Conservation (phyloP, 1,140 invertebrate species). For the Leptonema lineaticorne region DNA sequence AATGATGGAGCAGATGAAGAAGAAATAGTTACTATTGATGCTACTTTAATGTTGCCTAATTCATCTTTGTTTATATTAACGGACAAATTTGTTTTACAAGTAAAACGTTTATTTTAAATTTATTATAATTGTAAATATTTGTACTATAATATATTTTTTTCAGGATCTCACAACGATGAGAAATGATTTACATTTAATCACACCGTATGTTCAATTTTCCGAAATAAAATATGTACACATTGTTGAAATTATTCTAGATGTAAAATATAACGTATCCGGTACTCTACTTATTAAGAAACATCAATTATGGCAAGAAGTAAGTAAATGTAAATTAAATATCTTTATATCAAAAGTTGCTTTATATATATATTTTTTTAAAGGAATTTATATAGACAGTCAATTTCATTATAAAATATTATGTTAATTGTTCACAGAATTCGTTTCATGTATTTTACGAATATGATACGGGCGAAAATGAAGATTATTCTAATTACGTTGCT, state of each 20-base stretch:
- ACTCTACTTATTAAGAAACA: conserved; percentile 57
- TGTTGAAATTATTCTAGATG: conserved; percentile 59
- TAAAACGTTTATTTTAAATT: conserved; percentile 35
- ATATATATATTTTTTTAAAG: no score
- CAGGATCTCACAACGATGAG: conserved; percentile 65
- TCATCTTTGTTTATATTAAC: conserved; percentile 49
- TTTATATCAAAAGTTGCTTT: not conserved
- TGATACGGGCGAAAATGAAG: conserved; percentile 50
- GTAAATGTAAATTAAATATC: conserved; percentile 49
- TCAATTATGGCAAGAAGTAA: conserved; percentile 59
- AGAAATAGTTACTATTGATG: conserved; percentile 51
- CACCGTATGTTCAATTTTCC: conserved; percentile 61
- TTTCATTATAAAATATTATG: conserved; percentile 7
- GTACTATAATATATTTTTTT: conserved; percentile 22
- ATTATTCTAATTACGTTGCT: conserved; percentile 48
- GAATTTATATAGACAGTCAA: not conserved
- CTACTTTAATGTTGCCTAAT: conserved; percentile 49
- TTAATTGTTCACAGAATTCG: conserved; percentile 46
- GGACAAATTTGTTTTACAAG: conserved; percentile 51
- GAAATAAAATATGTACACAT: conserved; percentile 62
- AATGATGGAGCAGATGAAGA: conserved; percentile 49
- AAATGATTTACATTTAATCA: conserved; percentile 65
- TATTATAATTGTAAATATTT: conserved; percentile 1
- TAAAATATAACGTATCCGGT: conserved; percentile 59
- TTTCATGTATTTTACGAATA: conserved; percentile 50